Conservation (phyloP, 2,797 vertebrate genomes). For the Sebastiscus albofasciatus region DNA sequence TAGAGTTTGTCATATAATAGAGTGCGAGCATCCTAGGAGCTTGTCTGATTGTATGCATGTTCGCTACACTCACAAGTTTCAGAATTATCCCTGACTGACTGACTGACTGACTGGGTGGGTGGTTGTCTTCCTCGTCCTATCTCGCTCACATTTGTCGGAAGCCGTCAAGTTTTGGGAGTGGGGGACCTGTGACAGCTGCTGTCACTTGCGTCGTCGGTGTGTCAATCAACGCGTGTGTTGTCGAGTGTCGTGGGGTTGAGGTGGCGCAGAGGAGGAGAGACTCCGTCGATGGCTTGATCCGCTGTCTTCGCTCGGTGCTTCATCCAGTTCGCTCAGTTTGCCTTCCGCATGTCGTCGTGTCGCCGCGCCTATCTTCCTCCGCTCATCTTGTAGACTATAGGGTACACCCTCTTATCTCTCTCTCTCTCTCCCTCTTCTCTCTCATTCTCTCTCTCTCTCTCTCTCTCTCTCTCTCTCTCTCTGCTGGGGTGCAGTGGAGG, state of each 20-base stretch:
- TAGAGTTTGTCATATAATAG: slow-evolving; percentile 24
- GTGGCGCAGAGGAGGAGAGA: slow-evolving; percentile 60
- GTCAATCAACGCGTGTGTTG: slow-evolving; percentile 45
- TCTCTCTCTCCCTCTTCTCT: slow-evolving; percentile 10
- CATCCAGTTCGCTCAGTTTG: slow-evolving; percentile 38
- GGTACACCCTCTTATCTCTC: background rate
- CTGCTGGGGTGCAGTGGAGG: slow-evolving; percentile 34
- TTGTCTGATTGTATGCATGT: slow-evolving; percentile 26
- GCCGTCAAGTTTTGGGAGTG: slow-evolving; percentile 29
- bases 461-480: slow-evolving; percentile 28
- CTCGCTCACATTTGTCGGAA: slow-evolving; percentile 26
- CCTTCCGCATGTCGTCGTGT: slow-evolving; percentile 35
- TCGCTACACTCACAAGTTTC: slow-evolving; percentile 15
- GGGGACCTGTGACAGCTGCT: slow-evolving; percentile 50
- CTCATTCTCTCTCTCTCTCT: slow-evolving; percentile 18
- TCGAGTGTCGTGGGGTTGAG: slow-evolving; percentile 47
- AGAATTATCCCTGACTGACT: slow-evolving; percentile 26
- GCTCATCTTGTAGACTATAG: slow-evolving; percentile 38
- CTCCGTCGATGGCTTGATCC: slow-evolving; percentile 54
- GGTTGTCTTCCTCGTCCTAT: slow-evolving; percentile 25
- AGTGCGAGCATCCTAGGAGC: slow-evolving; percentile 19
- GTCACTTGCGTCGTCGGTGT: slow-evolving; percentile 39
- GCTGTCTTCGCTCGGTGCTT: slow-evolving; percentile 47
- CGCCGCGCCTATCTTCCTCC: slow-evolving; percentile 43
- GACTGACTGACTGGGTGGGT: slow-evolving; percentile 28